phyloP scores from a whole-genome alignment of 2,797 vertebrate genomes.

The Karalla daura region DNA sequence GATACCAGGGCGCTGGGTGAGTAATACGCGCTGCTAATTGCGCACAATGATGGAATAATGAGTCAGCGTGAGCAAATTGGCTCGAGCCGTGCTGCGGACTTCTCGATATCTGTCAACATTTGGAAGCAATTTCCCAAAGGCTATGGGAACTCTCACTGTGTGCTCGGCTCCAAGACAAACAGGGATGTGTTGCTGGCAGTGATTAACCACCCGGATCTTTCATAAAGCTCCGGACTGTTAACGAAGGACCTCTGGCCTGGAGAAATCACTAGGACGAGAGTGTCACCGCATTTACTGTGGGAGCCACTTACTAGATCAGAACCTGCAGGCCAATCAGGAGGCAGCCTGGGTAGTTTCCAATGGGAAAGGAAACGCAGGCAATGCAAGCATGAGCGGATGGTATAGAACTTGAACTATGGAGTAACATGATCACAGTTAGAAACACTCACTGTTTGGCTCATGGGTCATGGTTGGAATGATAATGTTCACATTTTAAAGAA shows the following conservation, averaged over 20 bases:
- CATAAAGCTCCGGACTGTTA: conserved; percentile 44
- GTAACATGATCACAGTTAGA: conserved; percentile 23
- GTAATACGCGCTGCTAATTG: conserved; percentile 2
- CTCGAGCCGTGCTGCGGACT: conserved; percentile 1
- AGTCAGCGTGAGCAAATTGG: conserved; percentile 20
- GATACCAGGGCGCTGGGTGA: not conserved
- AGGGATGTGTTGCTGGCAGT: conserved; percentile 61
- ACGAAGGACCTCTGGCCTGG: conserved; percentile 41
- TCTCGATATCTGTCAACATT: conserved; percentile 70
- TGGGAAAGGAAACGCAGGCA: conserved; percentile 45
- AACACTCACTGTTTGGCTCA: conserved; percentile 8
- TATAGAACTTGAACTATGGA: conserved; percentile 27
- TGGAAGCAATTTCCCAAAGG: conserved; percentile 72
- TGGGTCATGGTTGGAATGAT: not conserved
- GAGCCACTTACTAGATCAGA: conserved; percentile 39
- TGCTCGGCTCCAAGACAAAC: conserved; percentile 68
- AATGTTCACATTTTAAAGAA: conserved; percentile 18
- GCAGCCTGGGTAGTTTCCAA: conserved; percentile 28
- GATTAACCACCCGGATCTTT: conserved; percentile 60
- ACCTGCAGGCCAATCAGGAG: conserved; percentile 6
- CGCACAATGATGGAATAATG: conserved; percentile 32
- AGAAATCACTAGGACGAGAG: conserved; percentile 41
- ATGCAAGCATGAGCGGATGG: conserved; percentile 4
- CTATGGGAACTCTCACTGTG: conserved; percentile 49
- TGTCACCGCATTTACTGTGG: conserved; percentile 31